A percentile compares a stretch with the other conserved stretches of the same genome.
Conservation (phyloP, 2,888 invertebrate species). For the Hemaris fuciformis region DNA sequence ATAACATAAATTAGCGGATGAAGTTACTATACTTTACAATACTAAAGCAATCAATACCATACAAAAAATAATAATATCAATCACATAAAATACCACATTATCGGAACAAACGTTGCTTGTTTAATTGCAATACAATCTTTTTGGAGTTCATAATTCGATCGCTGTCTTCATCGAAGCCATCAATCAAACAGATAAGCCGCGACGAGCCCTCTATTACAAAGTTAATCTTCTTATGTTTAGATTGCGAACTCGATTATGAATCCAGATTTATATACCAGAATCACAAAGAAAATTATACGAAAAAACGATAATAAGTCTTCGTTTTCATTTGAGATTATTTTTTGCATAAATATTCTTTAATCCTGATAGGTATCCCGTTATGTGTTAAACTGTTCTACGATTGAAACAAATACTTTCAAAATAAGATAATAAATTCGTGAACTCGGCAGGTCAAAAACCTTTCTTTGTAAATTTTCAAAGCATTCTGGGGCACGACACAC, state of each 20-base stretch:
- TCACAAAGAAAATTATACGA: not conserved
- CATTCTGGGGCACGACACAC: not conserved
- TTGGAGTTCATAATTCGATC: conserved; percentile 12
- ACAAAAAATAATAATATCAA: too few relatives aligned
- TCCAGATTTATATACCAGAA: not conserved
- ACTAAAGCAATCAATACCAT: too few relatives aligned
- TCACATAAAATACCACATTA: too few relatives aligned
- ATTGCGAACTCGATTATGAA: conserved; percentile 12
- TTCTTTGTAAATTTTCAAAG: not conserved
- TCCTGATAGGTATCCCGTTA: not conserved
- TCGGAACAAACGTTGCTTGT: not conserved
- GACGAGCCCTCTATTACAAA: conserved; percentile 18
- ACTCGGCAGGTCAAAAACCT: not conserved
- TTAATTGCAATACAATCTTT: not conserved
- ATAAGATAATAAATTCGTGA: not conserved
- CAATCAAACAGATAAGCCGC: conserved; percentile 29
- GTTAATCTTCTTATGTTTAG: conserved; percentile 12
- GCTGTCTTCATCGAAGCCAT: conserved; percentile 23
- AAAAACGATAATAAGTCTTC: not conserved
- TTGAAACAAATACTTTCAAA: not conserved
- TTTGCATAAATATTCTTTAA: not conserved
- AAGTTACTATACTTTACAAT: not conserved
- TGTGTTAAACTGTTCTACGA: not conserved
- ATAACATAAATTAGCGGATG: too few relatives aligned
- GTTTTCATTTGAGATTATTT: not conserved